A percentile compares a stretch with the other conserved stretches of the same genome.
These are phyloP conservation scores for Felis chaus DNA, from an alignment of 2,113 vertebrate genomes.

Conservation along the genomic window DNA sequence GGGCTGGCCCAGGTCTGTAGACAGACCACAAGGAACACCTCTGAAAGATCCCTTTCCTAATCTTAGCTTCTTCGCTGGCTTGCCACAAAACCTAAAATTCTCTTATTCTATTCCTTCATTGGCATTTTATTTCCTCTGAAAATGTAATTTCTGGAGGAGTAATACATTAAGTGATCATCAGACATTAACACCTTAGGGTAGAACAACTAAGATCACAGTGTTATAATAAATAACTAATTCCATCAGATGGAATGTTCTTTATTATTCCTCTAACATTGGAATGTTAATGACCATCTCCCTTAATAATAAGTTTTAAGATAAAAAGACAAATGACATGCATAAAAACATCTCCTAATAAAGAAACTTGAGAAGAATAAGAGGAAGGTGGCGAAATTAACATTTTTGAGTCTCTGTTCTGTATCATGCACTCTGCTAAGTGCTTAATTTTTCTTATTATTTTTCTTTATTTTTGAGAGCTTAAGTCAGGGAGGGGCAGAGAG, in stretches of 20 bases:
- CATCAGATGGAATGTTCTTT: not conserved
- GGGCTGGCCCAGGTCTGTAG: not conserved
- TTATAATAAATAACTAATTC: conserved; percentile 48
- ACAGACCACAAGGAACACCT: not conserved
- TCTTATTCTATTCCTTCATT: not conserved
- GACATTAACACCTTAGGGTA: conserved; percentile 7
- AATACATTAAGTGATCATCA: not conserved
- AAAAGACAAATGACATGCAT: not conserved
- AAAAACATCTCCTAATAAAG: conserved; percentile 34
- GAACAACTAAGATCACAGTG: not conserved
- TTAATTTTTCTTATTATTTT: not conserved
- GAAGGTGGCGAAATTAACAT: not conserved
- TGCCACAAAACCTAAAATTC: conserved; percentile 1
- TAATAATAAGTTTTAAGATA: not conserved
- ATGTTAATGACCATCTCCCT: not conserved
- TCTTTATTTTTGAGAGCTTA: no score
- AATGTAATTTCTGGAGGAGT: conserved; percentile 33
- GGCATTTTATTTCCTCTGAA: conserved; percentile 31
- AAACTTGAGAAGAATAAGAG: not conserved
- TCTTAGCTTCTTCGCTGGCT: not conserved
- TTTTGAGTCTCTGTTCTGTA: not conserved
- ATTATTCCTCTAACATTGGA: not conserved
- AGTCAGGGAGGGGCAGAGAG: no score
- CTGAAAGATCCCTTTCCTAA: not conserved
- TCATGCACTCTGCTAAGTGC: not conserved